Evolutionary conservation across 2,797 vertebrate species (phyloP).

Genomic region (Alexandromys oeconomus): DNA sequence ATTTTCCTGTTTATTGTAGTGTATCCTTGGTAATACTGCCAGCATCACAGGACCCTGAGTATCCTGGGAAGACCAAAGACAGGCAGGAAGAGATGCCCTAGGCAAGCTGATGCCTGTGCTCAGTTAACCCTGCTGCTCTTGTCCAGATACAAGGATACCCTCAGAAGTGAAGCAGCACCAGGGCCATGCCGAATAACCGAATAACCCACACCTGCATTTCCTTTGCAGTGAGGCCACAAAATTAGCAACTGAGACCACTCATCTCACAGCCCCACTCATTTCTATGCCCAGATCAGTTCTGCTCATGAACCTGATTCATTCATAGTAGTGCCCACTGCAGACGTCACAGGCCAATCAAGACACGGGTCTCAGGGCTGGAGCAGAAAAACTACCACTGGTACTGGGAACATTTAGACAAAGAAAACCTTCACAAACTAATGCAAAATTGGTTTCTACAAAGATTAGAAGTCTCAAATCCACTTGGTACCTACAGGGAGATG

Average conservation of each 20-base stretch:
- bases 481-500: accelerated
- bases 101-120: accelerated
- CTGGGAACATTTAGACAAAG: neutral
- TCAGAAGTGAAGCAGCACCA: accelerated
- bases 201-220: neutral
- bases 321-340: accelerated
- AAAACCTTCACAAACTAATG: neutral
- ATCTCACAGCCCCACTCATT: neutral
- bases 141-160: neutral
- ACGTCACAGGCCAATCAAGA: accelerated
- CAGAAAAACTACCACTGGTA: neutral
- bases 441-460: neutral
- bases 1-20: neutral
- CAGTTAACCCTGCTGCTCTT: neutral
- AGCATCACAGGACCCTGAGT: neutral
- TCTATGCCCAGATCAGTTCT: too few species aligned
- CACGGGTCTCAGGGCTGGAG: neutral
- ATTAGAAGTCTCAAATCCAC: neutral
- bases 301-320: accelerated
- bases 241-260: accelerated
- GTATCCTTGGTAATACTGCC: too few species aligned
- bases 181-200: neutral
- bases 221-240: neutral
- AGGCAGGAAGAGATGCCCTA: neutral
- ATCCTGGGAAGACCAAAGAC: neutral